Evolutionary conservation across 2,888 invertebrate species (phyloP).

Genomic region (Tetropium fuscum): DNA sequence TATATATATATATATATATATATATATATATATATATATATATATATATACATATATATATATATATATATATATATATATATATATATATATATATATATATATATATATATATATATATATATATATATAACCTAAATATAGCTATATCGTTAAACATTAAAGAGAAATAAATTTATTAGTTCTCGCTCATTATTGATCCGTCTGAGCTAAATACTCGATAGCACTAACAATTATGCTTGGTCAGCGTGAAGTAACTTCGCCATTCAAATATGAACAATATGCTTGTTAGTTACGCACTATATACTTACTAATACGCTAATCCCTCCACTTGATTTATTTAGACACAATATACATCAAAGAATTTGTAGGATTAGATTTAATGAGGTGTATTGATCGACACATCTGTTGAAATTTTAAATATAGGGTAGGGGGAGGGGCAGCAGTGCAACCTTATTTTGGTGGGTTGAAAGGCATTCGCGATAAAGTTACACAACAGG

Average conservation of each 20-base stretch:
- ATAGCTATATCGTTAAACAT: too few species aligned
- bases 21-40: too few species aligned
- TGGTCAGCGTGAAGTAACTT: conserved; percentile 12
- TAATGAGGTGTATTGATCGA: conserved; percentile 2
- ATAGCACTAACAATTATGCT: neutral
- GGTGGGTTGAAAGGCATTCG: too few species aligned
- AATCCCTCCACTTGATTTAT: conserved; percentile 13
- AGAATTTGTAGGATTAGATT: conserved; percentile 3
- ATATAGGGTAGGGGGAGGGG: neutral
- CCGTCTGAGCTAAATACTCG: neutral
- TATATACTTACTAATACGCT: conserved; percentile 6
- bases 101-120: too few species aligned
- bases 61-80: too few species aligned
- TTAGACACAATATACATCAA: neutral
- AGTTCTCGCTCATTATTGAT: conserved; percentile 6
- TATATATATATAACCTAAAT: too few species aligned
- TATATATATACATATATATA: too few species aligned
- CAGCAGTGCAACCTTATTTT: too few species aligned
- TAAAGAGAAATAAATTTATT: neutral
- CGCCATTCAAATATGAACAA: conserved; percentile 11
- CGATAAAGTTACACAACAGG: too few species aligned
- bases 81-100: too few species aligned
- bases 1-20: too few species aligned
- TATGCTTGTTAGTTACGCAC: conserved; percentile 22
- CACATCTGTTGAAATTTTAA: conserved; percentile 10